Percentiles rank a stretch among this genome's conserved stretches.
Conservation (phyloP, 2,113 vertebrate genomes). For the Sigmodon hispidus region DNA sequence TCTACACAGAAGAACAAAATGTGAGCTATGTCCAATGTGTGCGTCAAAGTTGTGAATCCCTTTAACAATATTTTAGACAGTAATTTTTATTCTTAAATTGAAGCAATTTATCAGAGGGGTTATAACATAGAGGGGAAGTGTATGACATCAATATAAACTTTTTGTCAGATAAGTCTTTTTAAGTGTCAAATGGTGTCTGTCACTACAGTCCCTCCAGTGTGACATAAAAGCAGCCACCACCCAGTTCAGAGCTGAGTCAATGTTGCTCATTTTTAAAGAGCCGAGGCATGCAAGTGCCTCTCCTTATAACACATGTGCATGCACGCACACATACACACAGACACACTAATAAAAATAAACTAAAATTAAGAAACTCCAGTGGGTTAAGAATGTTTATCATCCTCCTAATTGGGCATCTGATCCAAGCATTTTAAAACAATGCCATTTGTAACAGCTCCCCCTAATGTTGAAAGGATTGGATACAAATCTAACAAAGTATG, state of each 20-base stretch:
- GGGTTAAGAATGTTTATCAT: not conserved
- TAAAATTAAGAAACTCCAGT: not conserved
- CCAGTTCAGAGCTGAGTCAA: no score
- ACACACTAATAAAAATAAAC: not conserved
- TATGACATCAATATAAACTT: not conserved
- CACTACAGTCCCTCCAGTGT: no score
- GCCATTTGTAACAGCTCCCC: not conserved
- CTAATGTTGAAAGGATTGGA: not conserved
- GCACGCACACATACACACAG: not conserved
- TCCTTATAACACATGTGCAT: no score
- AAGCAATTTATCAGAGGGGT: not conserved
- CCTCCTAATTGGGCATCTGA: not conserved
- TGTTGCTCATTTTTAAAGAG: no score
- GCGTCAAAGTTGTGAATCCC: not conserved
- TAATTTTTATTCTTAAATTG: not conserved
- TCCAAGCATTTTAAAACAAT: not conserved
- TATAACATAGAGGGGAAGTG: not conserved
- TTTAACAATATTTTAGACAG: no score
- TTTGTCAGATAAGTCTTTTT: not conserved
- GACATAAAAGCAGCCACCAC: no score
- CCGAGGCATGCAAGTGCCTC: not conserved
- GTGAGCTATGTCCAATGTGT: not conserved
- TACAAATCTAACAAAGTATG: not conserved
- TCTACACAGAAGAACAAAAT: not conserved
- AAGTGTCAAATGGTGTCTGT: no score